Evolutionary conservation across 2,888 invertebrate genomes (phyloP).

Genomic region (Apamea epomidion): DNA sequence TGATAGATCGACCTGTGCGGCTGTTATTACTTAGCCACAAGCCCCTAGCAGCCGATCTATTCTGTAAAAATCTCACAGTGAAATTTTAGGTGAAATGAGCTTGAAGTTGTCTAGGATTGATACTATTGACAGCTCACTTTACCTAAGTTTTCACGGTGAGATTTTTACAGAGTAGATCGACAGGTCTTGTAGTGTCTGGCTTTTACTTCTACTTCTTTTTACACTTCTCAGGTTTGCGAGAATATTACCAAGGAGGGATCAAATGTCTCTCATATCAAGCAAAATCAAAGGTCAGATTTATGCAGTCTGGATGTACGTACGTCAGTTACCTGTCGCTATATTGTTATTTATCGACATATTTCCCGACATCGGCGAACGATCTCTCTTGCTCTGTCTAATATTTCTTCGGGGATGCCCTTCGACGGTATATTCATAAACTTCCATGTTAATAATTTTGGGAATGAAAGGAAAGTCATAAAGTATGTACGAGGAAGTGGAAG

Average conservation of each 20-base stretch:
- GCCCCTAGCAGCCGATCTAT: not conserved
- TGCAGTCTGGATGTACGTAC: not conserved
- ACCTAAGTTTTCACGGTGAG: no score
- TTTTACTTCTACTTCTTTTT: not conserved
- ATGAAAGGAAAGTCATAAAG: slow-evolving; percentile 61
- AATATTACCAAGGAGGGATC: not conserved
- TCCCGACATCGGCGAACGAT: slow-evolving; percentile 32
- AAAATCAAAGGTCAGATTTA: slow-evolving; percentile 18
- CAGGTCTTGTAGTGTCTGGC: no score
- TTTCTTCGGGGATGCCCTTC: slow-evolving; percentile 50
- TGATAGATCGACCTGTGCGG: no score
- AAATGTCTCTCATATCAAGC: not conserved
- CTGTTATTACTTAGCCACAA: no score
- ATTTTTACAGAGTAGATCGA: not conserved
- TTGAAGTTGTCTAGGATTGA: no score
- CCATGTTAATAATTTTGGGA: slow-evolving; percentile 60
- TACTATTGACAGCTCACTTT: not conserved
- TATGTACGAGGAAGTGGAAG: slow-evolving; percentile 61
- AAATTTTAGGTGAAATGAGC: not conserved
- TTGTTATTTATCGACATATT: slow-evolving; percentile 44
- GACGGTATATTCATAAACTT: slow-evolving; percentile 55
- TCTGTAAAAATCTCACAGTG: not conserved
- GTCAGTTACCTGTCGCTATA: slow-evolving; percentile 14
- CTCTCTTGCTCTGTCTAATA: slow-evolving; percentile 37
- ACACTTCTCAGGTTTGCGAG: not conserved